Evolutionary conservation across 2,113 vertebrate species (phyloP), one percentile per base, ranked within the genome.

Genomic region (Motacilla tschutschensis): DNA sequence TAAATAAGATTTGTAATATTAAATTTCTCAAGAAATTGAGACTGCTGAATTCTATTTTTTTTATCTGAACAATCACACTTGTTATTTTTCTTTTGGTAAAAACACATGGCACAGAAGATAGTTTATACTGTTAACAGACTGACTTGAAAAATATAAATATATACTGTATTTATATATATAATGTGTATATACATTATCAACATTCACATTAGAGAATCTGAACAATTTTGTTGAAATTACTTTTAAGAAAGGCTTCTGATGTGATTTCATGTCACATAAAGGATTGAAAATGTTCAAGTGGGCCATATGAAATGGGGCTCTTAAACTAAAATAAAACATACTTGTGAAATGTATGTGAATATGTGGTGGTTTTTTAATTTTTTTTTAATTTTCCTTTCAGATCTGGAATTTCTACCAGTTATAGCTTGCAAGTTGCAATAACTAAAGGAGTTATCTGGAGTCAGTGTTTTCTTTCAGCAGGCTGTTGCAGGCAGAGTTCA

Each of bases 121-220:
- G 88, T 96, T 95, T 94, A 96, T 97, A 96, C 96, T 93, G 93
- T 97, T 97, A 97, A 97, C 92, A 93, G 94, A 96, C 91, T 92
- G 94, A 97, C 97, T 97, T 97, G 97, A 99, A 99, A 98, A 99
- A 99, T 99, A 99, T 98, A 99, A 97, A 95, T 97, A 97, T 97
- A 94, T 95, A 85, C 84, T 88, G 77, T 76, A 82, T 97, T 93
- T 96, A 36, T 95, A 95, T 91, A 96, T 88, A 96, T 93, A 95
- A 78, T 92, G 51, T 94, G 75, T 95, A 86, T 96, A 69, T 96
- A 97, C 95, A 98, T 96, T 97, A 98, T 97, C 95, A 96, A 95
- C 98, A 97, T 94, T 98, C 97, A 97, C 97, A 96, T 96, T 96
- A 97, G 97, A 89, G 91, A 83, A 93, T 82, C 79, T 51, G 90